These are phyloP conservation scores for Euschistus heros DNA, from an alignment of 1,140 invertebrate species.

Conservation along the genomic window DNA sequence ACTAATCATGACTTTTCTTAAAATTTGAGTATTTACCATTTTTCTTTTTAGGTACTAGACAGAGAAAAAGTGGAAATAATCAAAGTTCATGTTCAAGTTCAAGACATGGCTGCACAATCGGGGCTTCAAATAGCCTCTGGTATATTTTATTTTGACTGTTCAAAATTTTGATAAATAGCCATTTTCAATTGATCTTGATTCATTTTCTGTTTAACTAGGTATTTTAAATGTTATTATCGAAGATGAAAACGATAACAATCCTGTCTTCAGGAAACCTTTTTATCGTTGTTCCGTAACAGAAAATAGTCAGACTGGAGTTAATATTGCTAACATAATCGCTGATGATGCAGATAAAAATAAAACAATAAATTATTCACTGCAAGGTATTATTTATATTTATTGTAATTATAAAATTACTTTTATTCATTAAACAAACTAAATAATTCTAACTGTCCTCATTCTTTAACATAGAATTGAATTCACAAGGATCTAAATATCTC, in stretches of 20 bases:
- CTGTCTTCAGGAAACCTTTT: conserved; percentile 64
- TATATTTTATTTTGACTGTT: conserved; percentile 32
- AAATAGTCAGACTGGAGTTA: conserved; percentile 75
- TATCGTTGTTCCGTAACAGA: conserved; percentile 73
- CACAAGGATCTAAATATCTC: no score
- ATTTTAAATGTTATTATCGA: conserved; percentile 64
- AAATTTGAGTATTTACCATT: neutral
- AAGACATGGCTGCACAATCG: conserved; percentile 71
- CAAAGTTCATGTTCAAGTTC: conserved; percentile 61
- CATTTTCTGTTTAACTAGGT: conserved; percentile 37
- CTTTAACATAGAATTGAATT: no score
- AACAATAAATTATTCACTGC: conserved; percentile 68
- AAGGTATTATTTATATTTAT: conserved; percentile 45
- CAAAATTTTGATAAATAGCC: neutral
- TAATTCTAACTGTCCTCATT: no score
- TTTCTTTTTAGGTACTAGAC: conserved; percentile 44
- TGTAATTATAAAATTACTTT: no score
- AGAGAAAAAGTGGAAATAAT: conserved; percentile 74
- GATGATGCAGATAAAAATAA: conserved; percentile 81
- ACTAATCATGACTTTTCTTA: neutral
- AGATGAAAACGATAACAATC: conserved; percentile 88
- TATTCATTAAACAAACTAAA: no score
- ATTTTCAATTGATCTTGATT: neutral
- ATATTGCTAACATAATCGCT: conserved; percentile 69
- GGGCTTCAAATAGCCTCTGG: conserved; percentile 59